phyloP scores from a whole-genome alignment of 2,113 vertebrate genomes.

The Coryphaenoides rupestris region DNA sequence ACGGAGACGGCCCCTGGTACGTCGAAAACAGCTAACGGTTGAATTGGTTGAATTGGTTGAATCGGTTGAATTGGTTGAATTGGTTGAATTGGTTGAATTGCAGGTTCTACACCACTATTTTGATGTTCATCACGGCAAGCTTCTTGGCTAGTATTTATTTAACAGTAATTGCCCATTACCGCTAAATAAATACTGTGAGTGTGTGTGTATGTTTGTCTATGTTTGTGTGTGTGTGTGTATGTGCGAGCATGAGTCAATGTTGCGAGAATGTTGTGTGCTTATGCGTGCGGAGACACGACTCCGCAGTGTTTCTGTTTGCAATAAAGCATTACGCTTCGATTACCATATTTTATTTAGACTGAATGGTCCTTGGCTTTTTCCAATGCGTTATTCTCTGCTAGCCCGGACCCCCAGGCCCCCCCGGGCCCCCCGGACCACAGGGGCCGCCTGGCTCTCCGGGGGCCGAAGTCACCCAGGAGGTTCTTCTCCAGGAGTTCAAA shows the following conservation, averaged over 20 bases:
- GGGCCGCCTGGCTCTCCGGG: slow-evolving; percentile 79
- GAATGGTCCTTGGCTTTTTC: slow-evolving; percentile 6
- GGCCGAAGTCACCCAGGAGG: slow-evolving; percentile 82
- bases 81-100: not conserved
- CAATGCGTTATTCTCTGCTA: slow-evolving; percentile 33
- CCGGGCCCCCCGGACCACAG: slow-evolving; percentile 81
- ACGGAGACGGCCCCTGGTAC: slow-evolving; percentile 83
- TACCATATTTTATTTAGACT: not conserved
- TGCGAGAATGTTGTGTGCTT: too few relatives aligned
- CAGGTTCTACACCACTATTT: not conserved
- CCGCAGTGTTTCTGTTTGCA: not conserved
- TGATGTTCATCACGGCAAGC: not conserved
- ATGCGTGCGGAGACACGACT: too few relatives aligned
- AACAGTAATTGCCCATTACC: not conserved
- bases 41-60: too few relatives aligned
- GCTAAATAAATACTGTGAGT: not conserved
- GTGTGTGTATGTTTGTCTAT: too few relatives aligned
- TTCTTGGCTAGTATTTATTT: not conserved
- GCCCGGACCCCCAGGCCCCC: slow-evolving; percentile 86
- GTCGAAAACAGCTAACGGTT: slow-evolving; percentile 22
- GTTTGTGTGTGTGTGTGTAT: too few relatives aligned
- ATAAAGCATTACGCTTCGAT: not conserved
- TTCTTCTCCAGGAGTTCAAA: slow-evolving; percentile 87
- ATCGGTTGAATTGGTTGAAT: too few relatives aligned
- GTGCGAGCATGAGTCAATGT: too few relatives aligned